Conservation (phyloP, 2,113 vertebrate genomes). For the Albula glossodonta region DNA sequence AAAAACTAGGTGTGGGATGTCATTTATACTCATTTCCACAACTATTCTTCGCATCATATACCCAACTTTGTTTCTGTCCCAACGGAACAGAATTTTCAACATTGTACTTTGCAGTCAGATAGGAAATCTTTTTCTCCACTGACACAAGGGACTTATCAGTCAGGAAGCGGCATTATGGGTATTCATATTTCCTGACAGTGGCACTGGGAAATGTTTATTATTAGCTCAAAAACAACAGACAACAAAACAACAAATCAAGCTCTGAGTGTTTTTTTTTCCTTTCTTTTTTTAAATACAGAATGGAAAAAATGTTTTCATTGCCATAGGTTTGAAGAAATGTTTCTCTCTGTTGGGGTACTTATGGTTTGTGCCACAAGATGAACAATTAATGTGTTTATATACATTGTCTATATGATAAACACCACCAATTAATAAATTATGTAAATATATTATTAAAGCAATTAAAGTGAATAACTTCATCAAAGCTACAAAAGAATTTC, state of each 20-base stretch:
- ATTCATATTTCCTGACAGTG: slow-evolving; percentile 41
- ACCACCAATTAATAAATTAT: background rate
- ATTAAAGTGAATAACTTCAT: background rate
- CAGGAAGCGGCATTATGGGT: slow-evolving; percentile 38
- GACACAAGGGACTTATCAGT: slow-evolving; percentile 39
- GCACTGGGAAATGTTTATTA: slow-evolving; percentile 42
- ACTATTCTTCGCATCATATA: slow-evolving; percentile 24
- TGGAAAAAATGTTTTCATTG: background rate
- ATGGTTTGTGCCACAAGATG: background rate
- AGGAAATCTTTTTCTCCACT: slow-evolving; percentile 17
- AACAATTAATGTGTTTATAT: background rate
- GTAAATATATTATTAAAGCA: background rate
- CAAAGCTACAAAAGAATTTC: background rate
- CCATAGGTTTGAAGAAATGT: background rate
- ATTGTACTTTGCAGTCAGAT: slow-evolving; percentile 32
- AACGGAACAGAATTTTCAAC: slow-evolving; percentile 28
- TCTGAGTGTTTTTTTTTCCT: no score
- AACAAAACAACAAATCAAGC: background rate
- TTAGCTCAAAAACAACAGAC: slow-evolving; percentile 45
- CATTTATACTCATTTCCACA: slow-evolving; percentile 22
- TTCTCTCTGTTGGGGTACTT: background rate
- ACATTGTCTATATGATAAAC: background rate
- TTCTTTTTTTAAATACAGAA: background rate
- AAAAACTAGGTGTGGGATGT: slow-evolving; percentile 9
- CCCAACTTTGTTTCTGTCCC: slow-evolving; percentile 34